Evolutionary conservation across 2,888 invertebrate genomes (phyloP).

Genomic region (Plemyria rubiginata): DNA sequence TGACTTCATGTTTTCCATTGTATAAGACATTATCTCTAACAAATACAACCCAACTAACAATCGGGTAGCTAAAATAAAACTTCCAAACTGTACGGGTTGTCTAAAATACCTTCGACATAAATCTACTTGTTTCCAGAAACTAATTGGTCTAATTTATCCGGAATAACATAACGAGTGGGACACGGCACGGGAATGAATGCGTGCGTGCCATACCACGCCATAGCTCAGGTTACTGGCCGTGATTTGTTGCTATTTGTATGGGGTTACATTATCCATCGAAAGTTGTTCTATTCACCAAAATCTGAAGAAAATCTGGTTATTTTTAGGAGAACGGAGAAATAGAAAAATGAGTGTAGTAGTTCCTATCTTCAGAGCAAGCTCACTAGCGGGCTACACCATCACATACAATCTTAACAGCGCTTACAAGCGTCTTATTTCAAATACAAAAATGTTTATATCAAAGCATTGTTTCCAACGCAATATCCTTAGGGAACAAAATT

Average conservation of each 20-base stretch:
- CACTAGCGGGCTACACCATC: background rate
- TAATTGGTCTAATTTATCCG: slow-evolving; percentile 71
- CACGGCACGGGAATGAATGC: slow-evolving; percentile 36
- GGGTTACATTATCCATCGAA: slow-evolving; percentile 5
- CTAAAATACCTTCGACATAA: slow-evolving; percentile 32
- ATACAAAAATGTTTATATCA: slow-evolving; percentile 15
- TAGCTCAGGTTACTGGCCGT: slow-evolving; percentile 62
- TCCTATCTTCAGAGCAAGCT: too few relatives aligned
- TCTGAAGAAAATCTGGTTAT: too few relatives aligned
- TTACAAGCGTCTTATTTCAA: too few relatives aligned
- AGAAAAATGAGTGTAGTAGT: background rate
- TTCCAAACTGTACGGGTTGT: slow-evolving; percentile 33
- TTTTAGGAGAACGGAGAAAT: too few relatives aligned
- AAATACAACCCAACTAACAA: slow-evolving; percentile 10
- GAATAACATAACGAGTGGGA: slow-evolving; percentile 40
- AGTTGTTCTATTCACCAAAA: background rate
- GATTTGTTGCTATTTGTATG: slow-evolving; percentile 59
- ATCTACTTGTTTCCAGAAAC: slow-evolving; percentile 45
- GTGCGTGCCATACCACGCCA: slow-evolving; percentile 52
- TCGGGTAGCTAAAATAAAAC: slow-evolving; percentile 27
- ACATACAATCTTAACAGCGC: background rate
- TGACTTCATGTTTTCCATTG: background rate
- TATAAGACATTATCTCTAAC: too few relatives aligned
- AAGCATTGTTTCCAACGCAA: slow-evolving; percentile 39
- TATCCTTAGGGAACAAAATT: slow-evolving; percentile 54